These are phyloP conservation scores for Plecotus auritus DNA, from an alignment of 2,113 vertebrate species.

Conservation along the genomic window DNA sequence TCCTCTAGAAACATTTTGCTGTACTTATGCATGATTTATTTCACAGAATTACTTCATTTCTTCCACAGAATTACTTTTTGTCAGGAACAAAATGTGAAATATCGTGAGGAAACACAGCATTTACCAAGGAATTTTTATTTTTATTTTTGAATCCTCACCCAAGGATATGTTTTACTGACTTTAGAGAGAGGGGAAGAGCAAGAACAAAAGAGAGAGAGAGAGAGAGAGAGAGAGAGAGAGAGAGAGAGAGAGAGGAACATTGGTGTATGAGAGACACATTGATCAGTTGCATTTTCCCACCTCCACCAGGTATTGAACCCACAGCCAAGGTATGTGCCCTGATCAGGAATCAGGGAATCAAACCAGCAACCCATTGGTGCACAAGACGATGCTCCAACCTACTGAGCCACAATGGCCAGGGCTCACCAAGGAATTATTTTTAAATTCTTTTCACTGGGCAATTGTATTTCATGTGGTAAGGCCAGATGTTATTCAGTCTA, in stretches of 20 bases:
- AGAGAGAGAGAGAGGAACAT: not conserved
- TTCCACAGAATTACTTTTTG: constrained; percentile 8
- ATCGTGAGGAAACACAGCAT: not conserved
- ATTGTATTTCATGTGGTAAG: not conserved
- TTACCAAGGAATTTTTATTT: not conserved
- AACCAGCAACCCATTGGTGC: not conserved
- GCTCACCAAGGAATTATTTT: not conserved
- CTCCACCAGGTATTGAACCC: not conserved
- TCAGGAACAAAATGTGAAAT: constrained; percentile 17
- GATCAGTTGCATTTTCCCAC: not conserved
- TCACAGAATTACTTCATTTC: not conserved
- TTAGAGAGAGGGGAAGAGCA: not conserved
- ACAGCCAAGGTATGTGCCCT: not conserved
- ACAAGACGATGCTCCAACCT: not conserved
- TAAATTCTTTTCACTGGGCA: not conserved
- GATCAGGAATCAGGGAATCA: not conserved
- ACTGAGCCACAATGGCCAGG: not conserved
- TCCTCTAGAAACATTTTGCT: not conserved
- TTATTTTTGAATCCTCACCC: not conserved
- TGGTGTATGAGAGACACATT: not conserved
- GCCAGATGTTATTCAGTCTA: not conserved
- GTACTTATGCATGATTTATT: not conserved
- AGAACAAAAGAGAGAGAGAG: too few species aligned
- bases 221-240: not conserved
- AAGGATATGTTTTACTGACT: not conserved